Evolutionary conservation across 2,113 vertebrate species (phyloP).

Genomic region (Hymenochirus boettgeri): DNA sequence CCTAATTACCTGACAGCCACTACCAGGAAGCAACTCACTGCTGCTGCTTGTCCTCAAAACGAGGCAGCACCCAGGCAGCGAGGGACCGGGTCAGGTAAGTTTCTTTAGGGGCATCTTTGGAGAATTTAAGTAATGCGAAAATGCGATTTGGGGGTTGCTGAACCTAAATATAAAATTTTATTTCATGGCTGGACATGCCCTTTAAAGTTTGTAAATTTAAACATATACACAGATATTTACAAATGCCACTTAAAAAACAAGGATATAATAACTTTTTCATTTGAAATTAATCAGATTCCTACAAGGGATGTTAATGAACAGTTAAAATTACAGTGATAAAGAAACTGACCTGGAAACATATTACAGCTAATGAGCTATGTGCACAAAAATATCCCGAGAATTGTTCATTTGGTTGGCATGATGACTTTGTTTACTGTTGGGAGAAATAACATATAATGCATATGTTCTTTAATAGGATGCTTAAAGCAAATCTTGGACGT

Average conservation of each 20-base stretch:
- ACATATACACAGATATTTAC: too few relatives aligned
- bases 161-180: too few relatives aligned
- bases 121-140: too few relatives aligned
- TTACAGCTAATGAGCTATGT: slow-evolving; percentile 35
- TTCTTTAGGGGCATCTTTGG: too few relatives aligned
- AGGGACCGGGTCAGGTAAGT: too few relatives aligned
- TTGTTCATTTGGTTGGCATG: slow-evolving; percentile 20
- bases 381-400: slow-evolving; percentile 26
- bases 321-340: slow-evolving; percentile 20
- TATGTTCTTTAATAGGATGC: slow-evolving; percentile 29
- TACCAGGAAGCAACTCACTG: too few relatives aligned
- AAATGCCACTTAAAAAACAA: background rate
- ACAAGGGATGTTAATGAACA: slow-evolving; percentile 16
- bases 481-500: slow-evolving; percentile 21
- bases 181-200: too few relatives aligned
- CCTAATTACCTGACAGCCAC: too few relatives aligned
- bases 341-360: slow-evolving; percentile 35
- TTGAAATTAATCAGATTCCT: slow-evolving; percentile 26
- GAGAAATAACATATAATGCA: background rate
- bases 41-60: too few relatives aligned
- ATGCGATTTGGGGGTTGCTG: too few relatives aligned
- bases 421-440: slow-evolving; percentile 22
- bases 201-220: too few relatives aligned
- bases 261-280: background rate
- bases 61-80: too few relatives aligned